A percentile compares a stretch with the other conserved stretches of the same genome.
Conservation (phyloP, 2,888 invertebrate genomes). For the Heteromurus nitidus region DNA sequence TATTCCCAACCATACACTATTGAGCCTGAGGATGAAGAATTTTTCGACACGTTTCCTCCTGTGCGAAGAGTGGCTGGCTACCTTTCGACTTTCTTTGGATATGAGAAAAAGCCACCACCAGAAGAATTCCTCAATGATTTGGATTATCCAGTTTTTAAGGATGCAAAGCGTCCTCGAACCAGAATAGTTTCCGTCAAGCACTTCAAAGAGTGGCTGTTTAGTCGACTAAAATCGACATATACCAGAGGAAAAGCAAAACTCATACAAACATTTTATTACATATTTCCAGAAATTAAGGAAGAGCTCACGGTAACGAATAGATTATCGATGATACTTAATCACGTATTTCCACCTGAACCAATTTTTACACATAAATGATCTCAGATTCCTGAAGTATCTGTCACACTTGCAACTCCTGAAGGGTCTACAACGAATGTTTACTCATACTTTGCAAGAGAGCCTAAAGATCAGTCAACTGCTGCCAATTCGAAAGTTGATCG, state of each 20-base stretch:
- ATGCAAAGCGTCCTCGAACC: neutral
- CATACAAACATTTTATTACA: conserved; percentile 23
- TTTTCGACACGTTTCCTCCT: conserved; percentile 64
- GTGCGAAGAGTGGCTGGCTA: conserved; percentile 60
- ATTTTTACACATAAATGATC: too few relatives aligned
- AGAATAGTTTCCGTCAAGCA: conserved; percentile 12
- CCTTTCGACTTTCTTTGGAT: conserved; percentile 68
- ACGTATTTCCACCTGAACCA: neutral
- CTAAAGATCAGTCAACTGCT: conserved; percentile 11
- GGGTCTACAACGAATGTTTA: conserved; percentile 66
- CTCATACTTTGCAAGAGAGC: conserved; percentile 62
- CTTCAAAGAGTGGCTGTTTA: neutral
- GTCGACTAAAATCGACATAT: conserved; percentile 9
- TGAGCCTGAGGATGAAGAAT: conserved; percentile 58
- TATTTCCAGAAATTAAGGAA: conserved; percentile 44
- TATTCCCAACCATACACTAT: conserved; percentile 15
- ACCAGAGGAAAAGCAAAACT: conserved; percentile 6
- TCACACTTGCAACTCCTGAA: conserved; percentile 67
- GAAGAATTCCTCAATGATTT: conserved; percentile 56
- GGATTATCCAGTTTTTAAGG: conserved; percentile 54
- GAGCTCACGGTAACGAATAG: conserved; percentile 22
- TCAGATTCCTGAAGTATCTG: conserved; percentile 66
- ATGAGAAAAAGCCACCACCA: conserved; percentile 30
- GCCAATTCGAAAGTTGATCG: conserved; percentile 24
- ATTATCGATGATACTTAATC: neutral